Evolutionary conservation across 2,888 invertebrate genomes (phyloP).

Genomic region (Drosophila affinis): DNA sequence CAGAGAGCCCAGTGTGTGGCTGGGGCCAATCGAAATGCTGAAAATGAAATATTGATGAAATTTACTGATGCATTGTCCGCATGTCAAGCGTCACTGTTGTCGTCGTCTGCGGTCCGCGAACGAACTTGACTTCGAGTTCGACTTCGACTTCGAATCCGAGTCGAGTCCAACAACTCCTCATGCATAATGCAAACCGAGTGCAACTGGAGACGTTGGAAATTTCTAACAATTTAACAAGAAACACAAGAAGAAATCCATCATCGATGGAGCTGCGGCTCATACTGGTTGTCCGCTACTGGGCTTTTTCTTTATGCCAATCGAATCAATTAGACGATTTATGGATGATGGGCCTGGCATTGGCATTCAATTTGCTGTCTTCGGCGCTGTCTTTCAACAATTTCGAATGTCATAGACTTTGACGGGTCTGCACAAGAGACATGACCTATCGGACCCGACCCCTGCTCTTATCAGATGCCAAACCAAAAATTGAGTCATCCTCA

Average conservation of each 20-base stretch:
- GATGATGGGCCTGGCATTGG: slow-evolving; percentile 65
- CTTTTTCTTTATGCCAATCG: slow-evolving; percentile 54
- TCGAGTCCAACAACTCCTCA: slow-evolving; percentile 45
- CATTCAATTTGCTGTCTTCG: slow-evolving; percentile 63
- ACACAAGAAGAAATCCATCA: slow-evolving; percentile 29
- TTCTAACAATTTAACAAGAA: slow-evolving; percentile 62
- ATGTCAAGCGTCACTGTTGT: slow-evolving; percentile 56
- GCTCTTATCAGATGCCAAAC: slow-evolving; percentile 7
- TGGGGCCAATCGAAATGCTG: slow-evolving; percentile 56
- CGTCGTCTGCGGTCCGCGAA: slow-evolving; percentile 12
- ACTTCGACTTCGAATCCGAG: neutral
- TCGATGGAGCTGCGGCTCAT: slow-evolving; percentile 1
- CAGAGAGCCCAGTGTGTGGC: slow-evolving; percentile 4
- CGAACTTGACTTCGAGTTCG: slow-evolving; percentile 9
- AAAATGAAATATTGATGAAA: slow-evolving; percentile 76
- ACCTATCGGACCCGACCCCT: slow-evolving; percentile 5
- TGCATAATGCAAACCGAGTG: slow-evolving; percentile 69
- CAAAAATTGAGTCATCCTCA: slow-evolving; percentile 57
- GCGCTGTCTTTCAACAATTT: slow-evolving; percentile 35
- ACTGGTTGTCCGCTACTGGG: slow-evolving; percentile 60
- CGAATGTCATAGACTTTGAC: slow-evolving; percentile 55
- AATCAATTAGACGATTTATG: slow-evolving; percentile 70
- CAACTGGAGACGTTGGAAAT: slow-evolving; percentile 65
- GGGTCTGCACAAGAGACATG: slow-evolving; percentile 30
- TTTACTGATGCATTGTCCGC: slow-evolving; percentile 66